Evolutionary conservation across 1,140 invertebrate species (phyloP).

Genomic region (Drosophila willistoni): DNA sequence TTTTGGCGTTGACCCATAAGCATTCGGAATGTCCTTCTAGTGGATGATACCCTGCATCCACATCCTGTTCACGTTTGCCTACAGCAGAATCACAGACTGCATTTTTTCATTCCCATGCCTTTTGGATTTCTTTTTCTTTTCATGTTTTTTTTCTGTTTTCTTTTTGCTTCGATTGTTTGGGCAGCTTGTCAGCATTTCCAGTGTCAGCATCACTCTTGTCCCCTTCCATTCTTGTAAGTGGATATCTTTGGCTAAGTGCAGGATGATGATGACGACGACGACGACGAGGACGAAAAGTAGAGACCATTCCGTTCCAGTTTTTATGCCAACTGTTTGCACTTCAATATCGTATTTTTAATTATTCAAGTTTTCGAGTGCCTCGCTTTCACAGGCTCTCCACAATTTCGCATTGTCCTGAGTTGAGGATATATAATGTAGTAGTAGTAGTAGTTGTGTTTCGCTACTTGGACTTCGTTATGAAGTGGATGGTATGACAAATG

Average conservation of each 20-base stretch:
- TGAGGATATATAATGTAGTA: slow-evolving; percentile 22
- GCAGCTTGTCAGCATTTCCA: slow-evolving; percentile 59
- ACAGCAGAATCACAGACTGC: slow-evolving; percentile 49
- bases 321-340: slow-evolving; percentile 60
- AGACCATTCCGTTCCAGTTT: slow-evolving; percentile 34
- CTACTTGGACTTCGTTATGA: slow-evolving; percentile 25
- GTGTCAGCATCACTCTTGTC: slow-evolving; percentile 22
- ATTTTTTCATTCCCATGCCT: slow-evolving; percentile 34
- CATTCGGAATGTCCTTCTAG: slow-evolving; percentile 7
- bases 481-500: slow-evolving; percentile 47
- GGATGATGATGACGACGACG: slow-evolving; percentile 12
- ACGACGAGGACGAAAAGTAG: background rate
- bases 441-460: slow-evolving; percentile 44
- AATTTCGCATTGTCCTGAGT: slow-evolving; percentile 26
- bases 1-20: slow-evolving; percentile 46
- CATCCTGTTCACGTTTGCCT: slow-evolving; percentile 31
- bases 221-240: slow-evolving; percentile 38
- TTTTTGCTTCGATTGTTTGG: slow-evolving; percentile 58
- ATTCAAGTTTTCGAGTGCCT: slow-evolving; percentile 61
- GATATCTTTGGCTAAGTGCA: slow-evolving; percentile 64
- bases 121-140: slow-evolving; percentile 11
- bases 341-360: slow-evolving; percentile 73
- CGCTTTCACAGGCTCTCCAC: slow-evolving; percentile 20
- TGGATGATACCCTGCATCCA: slow-evolving; percentile 22
- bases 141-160: slow-evolving; percentile 20